A percentile compares a stretch with the other conserved stretches of the same genome.
Conservation (phyloP, 2,797 vertebrate genomes). For the Sternotherus odoratus region DNA sequence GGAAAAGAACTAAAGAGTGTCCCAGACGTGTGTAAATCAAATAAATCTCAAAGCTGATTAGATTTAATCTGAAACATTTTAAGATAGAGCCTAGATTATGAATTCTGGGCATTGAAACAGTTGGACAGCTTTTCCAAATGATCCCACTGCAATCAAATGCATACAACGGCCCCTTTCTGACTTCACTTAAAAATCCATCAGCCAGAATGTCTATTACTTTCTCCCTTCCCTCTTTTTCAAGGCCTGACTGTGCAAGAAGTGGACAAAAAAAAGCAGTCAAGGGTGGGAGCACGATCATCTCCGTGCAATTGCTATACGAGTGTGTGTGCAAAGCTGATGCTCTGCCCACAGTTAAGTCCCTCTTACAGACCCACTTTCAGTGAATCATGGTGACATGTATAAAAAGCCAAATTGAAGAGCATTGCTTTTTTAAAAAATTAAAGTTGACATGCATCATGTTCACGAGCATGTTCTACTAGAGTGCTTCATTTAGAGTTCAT, state of each 20-base stretch:
- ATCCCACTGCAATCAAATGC: not conserved
- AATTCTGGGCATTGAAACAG: not conserved
- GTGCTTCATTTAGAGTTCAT: no score
- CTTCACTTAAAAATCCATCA: not conserved
- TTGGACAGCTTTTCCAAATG: not conserved
- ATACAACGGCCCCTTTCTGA: not conserved
- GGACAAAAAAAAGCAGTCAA: no score
- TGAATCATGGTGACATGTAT: not conserved
- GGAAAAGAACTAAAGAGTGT: not conserved
- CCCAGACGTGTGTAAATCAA: not conserved
- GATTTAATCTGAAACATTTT: not conserved
- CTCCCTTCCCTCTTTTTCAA: not conserved
- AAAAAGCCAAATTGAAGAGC: not conserved
- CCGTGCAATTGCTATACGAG: not conserved
- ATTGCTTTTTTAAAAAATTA: no score
- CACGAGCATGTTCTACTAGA: no score
- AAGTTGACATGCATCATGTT: no score
- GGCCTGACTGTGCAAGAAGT: no score
- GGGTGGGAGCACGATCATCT: not conserved
- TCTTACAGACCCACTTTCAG: accelerated
- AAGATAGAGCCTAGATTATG: not conserved
- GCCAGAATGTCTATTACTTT: not conserved
- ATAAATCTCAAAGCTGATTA: not conserved
- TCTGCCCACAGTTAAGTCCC: not conserved
- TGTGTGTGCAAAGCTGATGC: not conserved